Conservation (phyloP, 2,888 invertebrate genomes). For the Eremobia ochroleuca region DNA sequence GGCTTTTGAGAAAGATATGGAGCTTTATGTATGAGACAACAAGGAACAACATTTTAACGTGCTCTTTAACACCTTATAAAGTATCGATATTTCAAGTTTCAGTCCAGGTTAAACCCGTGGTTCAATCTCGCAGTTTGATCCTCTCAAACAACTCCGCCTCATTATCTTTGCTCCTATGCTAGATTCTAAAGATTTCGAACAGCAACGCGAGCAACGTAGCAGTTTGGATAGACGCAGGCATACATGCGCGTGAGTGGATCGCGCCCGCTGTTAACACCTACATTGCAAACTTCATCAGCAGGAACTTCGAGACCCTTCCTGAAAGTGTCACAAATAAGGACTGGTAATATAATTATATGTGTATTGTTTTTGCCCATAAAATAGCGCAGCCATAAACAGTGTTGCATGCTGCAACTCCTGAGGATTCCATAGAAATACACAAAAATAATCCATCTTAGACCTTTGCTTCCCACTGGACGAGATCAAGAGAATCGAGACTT, state of each 20-base stretch:
- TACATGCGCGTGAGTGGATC: conserved; percentile 98
- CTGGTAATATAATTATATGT: conserved; percentile 89
- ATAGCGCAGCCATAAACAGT: background rate
- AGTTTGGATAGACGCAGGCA: conserved; percentile 95
- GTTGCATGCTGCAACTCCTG: background rate
- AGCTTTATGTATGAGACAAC: background rate
- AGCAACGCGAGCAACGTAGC: conserved; percentile 92
- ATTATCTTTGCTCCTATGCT: background rate
- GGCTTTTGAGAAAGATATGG: background rate
- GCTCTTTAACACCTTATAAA: background rate
- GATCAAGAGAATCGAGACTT: background rate
- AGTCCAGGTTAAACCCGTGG: background rate
- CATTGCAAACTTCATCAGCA: conserved; percentile 93
- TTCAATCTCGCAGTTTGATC: background rate
- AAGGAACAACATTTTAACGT: background rate
- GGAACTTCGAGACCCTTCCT: conserved; percentile 93
- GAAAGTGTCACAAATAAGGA: conserved; percentile 94
- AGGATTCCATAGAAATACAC: background rate
- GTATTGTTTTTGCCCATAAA: background rate
- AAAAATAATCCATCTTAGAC: background rate
- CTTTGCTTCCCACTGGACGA: background rate
- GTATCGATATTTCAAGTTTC: background rate
- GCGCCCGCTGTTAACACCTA: conserved; percentile 95
- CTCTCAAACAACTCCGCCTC: background rate
- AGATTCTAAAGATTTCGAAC: conserved; percentile 93